These are phyloP conservation scores for Thysanoteuthis rhombus DNA, from an alignment of 2,888 invertebrate genomes.

Conservation along the genomic window DNA sequence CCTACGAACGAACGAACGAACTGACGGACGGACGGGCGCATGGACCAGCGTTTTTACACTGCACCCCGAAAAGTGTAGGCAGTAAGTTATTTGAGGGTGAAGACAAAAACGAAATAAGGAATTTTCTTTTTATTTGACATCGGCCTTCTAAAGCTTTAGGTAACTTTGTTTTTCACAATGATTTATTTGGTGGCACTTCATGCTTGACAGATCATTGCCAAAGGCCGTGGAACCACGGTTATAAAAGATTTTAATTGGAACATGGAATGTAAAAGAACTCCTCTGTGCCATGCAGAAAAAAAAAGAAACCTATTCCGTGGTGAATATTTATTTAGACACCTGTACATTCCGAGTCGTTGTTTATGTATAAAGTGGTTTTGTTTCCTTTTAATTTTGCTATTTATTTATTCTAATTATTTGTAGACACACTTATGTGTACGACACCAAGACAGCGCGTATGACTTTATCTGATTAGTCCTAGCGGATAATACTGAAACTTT, in stretches of 20 bases:
- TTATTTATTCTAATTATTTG: neutral
- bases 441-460: too few relatives aligned
- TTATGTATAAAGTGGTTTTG: too few relatives aligned
- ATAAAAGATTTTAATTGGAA: neutral
- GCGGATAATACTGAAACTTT: too few relatives aligned
- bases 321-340: neutral
- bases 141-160: neutral
- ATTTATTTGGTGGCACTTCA: neutral
- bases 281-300: neutral
- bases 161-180: neutral
- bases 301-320: neutral
- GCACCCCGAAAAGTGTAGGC: neutral
- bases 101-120: neutral
- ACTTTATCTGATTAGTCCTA: too few relatives aligned
- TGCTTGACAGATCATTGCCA: neutral
- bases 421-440: too few relatives aligned
- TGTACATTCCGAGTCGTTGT: neutral
- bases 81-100: neutral
- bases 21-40: neutral
- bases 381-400: too few relatives aligned
- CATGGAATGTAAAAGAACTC: neutral
- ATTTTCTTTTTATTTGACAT: neutral
- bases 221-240: neutral
- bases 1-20: neutral
- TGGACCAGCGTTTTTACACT: neutral